Evolutionary conservation across 2,888 invertebrate genomes (phyloP).

Genomic region (Melanophora roralis): DNA sequence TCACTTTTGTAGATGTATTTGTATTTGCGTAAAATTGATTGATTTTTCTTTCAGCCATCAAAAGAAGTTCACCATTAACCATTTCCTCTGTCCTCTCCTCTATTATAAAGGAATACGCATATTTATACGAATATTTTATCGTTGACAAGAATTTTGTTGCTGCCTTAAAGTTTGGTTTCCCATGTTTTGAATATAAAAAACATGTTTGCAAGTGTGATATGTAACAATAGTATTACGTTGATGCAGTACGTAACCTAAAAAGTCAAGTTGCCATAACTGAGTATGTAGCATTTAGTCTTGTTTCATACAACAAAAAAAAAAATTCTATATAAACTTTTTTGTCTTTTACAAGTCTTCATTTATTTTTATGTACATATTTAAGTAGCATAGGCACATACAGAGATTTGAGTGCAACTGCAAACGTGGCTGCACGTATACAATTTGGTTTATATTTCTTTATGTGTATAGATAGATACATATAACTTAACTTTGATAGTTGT

Average conservation of each 20-base stretch:
- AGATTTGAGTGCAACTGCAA: conserved; percentile 7
- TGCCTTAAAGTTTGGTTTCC: neutral
- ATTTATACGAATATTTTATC: conserved; percentile 42
- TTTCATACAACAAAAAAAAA: neutral
- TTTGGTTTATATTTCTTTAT: neutral
- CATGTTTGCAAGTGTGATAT: conserved; percentile 19
- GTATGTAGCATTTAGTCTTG: conserved; percentile 20
- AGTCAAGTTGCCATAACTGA: conserved; percentile 23
- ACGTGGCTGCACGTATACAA: neutral
- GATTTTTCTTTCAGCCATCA: conserved; percentile 31
- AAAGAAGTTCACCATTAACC: neutral
- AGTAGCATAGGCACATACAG: neutral
- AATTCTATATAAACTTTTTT: neutral
- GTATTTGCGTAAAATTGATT: conserved; percentile 24
- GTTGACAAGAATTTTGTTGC: neutral
- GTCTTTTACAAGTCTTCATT: too few relatives aligned
- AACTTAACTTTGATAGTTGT: neutral
- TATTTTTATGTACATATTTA: too few relatives aligned
- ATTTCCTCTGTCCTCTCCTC: neutral
- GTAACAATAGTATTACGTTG: conserved; percentile 18
- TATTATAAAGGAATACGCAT: neutral
- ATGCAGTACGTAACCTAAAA: conserved; percentile 28
- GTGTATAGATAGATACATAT: neutral
- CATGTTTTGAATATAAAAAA: neutral
- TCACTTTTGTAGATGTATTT: neutral